Percentiles rank a stretch among this genome's conserved stretches.
Conservation (phyloP, 2,797 vertebrate genomes). For the Atherinosoma microstoma region DNA sequence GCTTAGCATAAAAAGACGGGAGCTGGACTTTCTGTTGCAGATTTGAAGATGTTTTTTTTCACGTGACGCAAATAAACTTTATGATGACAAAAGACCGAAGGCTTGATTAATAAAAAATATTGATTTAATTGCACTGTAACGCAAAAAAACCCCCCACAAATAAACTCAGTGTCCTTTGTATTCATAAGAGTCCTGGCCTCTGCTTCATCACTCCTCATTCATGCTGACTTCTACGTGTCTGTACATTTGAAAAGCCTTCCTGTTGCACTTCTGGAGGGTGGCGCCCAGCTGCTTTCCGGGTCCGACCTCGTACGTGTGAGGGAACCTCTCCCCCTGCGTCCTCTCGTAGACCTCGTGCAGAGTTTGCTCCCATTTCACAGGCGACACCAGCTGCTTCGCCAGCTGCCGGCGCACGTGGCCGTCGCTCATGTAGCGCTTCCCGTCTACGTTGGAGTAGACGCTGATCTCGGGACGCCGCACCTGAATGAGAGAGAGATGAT, state of each 20-base stretch:
- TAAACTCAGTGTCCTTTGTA: background rate
- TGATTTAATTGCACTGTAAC: conserved; percentile 35
- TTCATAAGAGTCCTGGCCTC: background rate
- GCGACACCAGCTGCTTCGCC: conserved; percentile 89
- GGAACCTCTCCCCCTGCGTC: conserved; percentile 86
- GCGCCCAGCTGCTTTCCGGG: conserved; percentile 91
- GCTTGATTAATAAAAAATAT: conserved; percentile 34
- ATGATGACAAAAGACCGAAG: conserved; percentile 24
- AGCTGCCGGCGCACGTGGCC: conserved; percentile 85
- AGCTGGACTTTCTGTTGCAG: conserved; percentile 83
- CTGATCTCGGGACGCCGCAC: conserved; percentile 86
- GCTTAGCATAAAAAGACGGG: conserved; percentile 68
- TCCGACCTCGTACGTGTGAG: conserved; percentile 91
- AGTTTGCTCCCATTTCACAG: conserved; percentile 95
- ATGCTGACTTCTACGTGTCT: conserved; percentile 77
- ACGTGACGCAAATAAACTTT: conserved; percentile 67
- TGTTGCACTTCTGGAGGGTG: conserved; percentile 89
- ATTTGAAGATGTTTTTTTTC: conserved; percentile 62
- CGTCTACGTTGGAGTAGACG: conserved; percentile 91
- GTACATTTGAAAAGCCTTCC: conserved; percentile 90
- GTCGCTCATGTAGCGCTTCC: conserved; percentile 86
- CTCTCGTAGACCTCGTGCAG: conserved; percentile 91
- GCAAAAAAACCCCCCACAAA: conserved; percentile 5
- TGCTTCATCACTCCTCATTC: conserved; percentile 39
- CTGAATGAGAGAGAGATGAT: conserved; percentile 22